Conservation (phyloP, 2,888 invertebrate species). For the Drosophila antonietae region DNA sequence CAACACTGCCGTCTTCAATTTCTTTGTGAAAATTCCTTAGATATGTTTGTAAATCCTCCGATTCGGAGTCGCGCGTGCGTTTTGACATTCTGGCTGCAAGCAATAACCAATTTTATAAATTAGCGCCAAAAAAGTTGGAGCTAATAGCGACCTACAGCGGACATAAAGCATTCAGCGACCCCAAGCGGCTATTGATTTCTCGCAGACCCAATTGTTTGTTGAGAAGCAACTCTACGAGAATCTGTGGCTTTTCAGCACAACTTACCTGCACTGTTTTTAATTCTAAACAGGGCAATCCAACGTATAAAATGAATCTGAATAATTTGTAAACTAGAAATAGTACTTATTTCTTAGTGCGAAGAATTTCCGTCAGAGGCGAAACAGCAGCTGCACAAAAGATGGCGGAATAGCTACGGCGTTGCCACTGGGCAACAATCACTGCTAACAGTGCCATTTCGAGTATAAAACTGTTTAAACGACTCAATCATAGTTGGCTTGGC, state of each 20-base stretch:
- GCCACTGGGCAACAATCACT: constrained; percentile 20
- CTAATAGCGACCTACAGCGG: constrained; percentile 73
- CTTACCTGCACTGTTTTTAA: constrained; percentile 18
- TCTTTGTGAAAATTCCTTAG: constrained; percentile 93
- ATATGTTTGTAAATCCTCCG: constrained; percentile 89
- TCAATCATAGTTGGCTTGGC: constrained; percentile 7
- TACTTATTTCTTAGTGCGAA: constrained; percentile 54
- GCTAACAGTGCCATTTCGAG: constrained; percentile 42
- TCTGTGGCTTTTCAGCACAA: not conserved
- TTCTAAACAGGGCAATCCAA: not conserved
- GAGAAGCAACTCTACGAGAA: not conserved
- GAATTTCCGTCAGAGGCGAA: constrained; percentile 75
- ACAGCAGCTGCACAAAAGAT: constrained; percentile 74
- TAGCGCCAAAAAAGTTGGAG: constrained; percentile 40
- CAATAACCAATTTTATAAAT: constrained; percentile 25
- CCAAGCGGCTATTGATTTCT: constrained; percentile 66
- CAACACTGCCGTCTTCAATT: constrained; percentile 86
- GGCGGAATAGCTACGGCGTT: constrained; percentile 63
- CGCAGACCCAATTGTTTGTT: constrained; percentile 5
- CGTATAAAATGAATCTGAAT: not conserved
- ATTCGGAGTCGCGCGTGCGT: constrained; percentile 42
- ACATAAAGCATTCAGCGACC: constrained; percentile 45
- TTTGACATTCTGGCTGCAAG: constrained; percentile 51
- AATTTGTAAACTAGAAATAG: constrained; percentile 21
- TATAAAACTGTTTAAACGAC: constrained; percentile 12